phyloP scores from a whole-genome alignment of 2,113 vertebrate species.

The Semicossyphus pulcher region DNA sequence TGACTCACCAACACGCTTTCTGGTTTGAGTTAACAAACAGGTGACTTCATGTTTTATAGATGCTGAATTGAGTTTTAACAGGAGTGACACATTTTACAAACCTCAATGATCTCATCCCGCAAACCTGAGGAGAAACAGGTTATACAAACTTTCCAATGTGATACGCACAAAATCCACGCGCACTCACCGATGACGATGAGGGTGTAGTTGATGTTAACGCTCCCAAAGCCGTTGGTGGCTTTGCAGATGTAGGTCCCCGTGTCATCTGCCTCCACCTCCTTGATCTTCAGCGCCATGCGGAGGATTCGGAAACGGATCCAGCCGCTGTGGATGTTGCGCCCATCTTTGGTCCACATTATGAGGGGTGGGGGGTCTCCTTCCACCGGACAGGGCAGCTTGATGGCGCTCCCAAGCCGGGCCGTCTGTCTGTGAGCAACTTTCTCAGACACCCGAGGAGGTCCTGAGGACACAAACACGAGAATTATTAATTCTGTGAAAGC shows the following conservation, averaged over 20 bases:
- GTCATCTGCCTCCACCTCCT: constrained; percentile 93
- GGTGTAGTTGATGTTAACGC: constrained; percentile 97
- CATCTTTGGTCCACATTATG: constrained; percentile 99
- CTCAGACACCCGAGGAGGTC: constrained; percentile 92
- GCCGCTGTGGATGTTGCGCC: constrained; percentile 94
- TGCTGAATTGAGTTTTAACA: constrained; percentile 35
- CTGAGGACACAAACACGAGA: constrained; percentile 71
- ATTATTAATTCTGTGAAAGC: background rate
- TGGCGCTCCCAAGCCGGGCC: constrained; percentile 89
- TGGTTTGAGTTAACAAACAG: constrained; percentile 51
- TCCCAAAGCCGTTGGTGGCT: constrained; percentile 98
- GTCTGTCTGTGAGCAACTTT: constrained; percentile 92
- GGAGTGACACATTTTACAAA: constrained; percentile 24
- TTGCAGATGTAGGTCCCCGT: constrained; percentile 96
- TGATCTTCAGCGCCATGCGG: constrained; percentile 93
- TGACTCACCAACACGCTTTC: constrained; percentile 18
- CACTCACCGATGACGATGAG: constrained; percentile 94
- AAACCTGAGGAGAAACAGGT: constrained; percentile 11
- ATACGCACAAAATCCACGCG: background rate
- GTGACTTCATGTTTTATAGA: constrained; percentile 59
- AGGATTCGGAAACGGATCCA: constrained; percentile 95
- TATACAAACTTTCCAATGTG: background rate
- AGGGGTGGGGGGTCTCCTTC: constrained; percentile 95
- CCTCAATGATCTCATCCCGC: constrained; percentile 37
- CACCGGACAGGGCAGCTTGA: constrained; percentile 94